phyloP scores from a whole-genome alignment of 2,113 vertebrate species.

The Sinocyclocheilus anophthalmus region DNA sequence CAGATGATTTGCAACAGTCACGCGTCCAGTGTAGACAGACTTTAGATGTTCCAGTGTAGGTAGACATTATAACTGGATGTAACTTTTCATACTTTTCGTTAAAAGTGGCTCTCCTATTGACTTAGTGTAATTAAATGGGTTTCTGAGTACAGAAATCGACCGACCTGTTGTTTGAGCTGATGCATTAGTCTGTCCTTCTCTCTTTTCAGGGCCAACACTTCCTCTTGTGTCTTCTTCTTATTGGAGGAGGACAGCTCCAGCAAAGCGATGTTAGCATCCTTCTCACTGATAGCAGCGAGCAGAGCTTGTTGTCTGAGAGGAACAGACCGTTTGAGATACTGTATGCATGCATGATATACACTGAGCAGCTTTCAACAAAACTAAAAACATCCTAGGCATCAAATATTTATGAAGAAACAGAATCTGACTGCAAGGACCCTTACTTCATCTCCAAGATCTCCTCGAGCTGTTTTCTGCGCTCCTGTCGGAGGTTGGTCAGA shows the following conservation, averaged over 20 bases:
- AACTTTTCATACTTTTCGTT: too few relatives aligned
- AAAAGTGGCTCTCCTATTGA: too few relatives aligned
- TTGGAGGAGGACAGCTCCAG: conserved; percentile 97
- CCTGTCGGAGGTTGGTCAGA: conserved; percentile 92
- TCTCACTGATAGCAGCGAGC: conserved; percentile 98
- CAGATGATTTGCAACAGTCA: too few relatives aligned
- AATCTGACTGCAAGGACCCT: conserved; percentile 61
- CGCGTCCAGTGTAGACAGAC: too few relatives aligned
- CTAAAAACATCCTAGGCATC: background rate
- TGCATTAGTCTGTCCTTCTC: conserved; percentile 97
- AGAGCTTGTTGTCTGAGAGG: conserved; percentile 91
- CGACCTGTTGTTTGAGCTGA: conserved; percentile 97
- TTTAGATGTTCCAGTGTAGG: too few relatives aligned
- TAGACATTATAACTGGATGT: too few relatives aligned
- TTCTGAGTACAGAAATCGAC: conserved; percentile 33
- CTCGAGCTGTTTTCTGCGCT: conserved; percentile 94
- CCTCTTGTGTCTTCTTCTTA: conserved; percentile 99
- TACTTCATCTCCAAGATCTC: conserved; percentile 99
- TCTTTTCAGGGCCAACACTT: conserved; percentile 93
- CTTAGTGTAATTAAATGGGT: background rate
- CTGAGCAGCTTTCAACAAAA: background rate
- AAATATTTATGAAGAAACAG: background rate
- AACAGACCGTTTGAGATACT: background rate
- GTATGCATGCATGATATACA: background rate
- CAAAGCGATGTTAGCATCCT: conserved; percentile 98